Base-by-base conservation (phyloP, 2,113 vertebrate species). In the Vombatus ursinus region DNA sequence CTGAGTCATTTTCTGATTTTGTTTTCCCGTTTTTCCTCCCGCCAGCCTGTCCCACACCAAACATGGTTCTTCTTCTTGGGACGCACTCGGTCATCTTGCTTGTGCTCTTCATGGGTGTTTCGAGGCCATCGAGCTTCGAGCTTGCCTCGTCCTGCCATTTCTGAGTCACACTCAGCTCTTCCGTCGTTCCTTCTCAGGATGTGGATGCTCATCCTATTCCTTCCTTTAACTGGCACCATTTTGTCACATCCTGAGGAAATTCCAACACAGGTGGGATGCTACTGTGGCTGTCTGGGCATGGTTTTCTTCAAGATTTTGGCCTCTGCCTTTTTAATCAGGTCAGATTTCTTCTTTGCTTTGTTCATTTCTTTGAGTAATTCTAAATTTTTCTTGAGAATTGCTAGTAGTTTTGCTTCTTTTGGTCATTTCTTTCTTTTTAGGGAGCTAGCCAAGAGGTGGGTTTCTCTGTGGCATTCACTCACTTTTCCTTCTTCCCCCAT, bases 61-160 rank as follows among this genome's bases (percentile, higher is more conserved):
- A 11, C 16, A 6, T 22, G n/a, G 5, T 37, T 23, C 37, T 2
- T 23, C 37, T 2, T 0, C 6, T n/a, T 84, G 68, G 37, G 6
- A 2, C 4, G 0, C 5, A 0, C n/a, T n/a, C 37, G 0, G 6
- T 23, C 22, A 37, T 84, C n/a, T 84, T 2, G 28, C 28, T 22
- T 8, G n/a, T n/a, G 19, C 7, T 84, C 37, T 84, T 44, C 68
- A 0, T 16, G 37, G 37, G 16, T 7, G n/a, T 84, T 8, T 84
- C n/a, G 7, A 22, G 44, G 68, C 37, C 68, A 0, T 77, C 0
- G 14, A 16, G 31, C 12, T 77, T 37, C 5, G 0, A 44, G 37
- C 6, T 84, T 16, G 0, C 19, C 61, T 19, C 4, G 37, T n/a
- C 37, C 61, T 19, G 61, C 61, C 68, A 2, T 37, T 37, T 44